Conservation (phyloP, 2,888 invertebrate genomes). For the Drosophila tanythrix region DNA sequence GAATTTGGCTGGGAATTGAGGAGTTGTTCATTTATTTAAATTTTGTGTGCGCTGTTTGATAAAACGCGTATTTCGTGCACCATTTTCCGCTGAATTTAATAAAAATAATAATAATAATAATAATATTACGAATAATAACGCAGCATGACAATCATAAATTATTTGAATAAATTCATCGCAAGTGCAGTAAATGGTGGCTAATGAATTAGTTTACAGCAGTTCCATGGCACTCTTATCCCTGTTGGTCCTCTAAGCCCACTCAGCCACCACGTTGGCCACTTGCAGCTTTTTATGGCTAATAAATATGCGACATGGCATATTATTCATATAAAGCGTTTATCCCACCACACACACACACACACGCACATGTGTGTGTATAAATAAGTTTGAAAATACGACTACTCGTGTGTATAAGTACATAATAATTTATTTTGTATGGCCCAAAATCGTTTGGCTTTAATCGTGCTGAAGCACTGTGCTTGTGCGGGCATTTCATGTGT, state of each 20-base stretch:
- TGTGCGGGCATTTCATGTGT: conserved; percentile 3
- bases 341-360: neutral
- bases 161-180: conserved; percentile 34
- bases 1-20: neutral
- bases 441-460: conserved; percentile 10
- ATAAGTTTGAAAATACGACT: neutral
- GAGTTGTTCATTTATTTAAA: conserved; percentile 45
- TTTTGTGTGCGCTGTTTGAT: conserved; percentile 30
- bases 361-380: no score
- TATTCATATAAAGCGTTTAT: conserved; percentile 36
- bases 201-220: conserved; percentile 57
- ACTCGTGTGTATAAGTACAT: neutral
- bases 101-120: conserved; percentile 4
- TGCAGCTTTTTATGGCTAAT: conserved; percentile 44
- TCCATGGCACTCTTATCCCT: neutral
- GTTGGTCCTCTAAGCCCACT: neutral
- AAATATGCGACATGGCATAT: conserved; percentile 29
- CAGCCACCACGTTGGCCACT: conserved; percentile 1
- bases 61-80: conserved; percentile 36
- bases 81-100: conserved; percentile 31
- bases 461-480: conserved; percentile 8
- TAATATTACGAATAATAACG: conserved; percentile 4
- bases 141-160: conserved; percentile 1
- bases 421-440: conserved; percentile 6
- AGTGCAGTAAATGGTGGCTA: conserved; percentile 59